Evolutionary conservation across 2,113 vertebrate species (phyloP), one percentile per base, ranked within the genome.

Genomic region (Addax nasomaculatus): DNA sequence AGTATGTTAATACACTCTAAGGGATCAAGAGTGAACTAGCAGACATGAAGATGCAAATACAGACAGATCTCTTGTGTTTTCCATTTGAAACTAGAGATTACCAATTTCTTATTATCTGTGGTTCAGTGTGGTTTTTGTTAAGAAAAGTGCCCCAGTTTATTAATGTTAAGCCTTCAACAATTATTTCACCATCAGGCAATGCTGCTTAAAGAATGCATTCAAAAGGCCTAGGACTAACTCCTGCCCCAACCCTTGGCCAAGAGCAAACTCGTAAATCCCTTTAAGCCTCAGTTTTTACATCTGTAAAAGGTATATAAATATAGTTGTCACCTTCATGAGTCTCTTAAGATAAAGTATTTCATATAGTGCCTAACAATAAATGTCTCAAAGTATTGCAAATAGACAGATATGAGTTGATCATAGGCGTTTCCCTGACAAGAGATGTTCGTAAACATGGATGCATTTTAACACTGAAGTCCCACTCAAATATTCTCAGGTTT

Each of bases 281-380:
- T 90, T 7, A 47, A 47, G 33, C 58, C 90, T 98, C 94, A 98
- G 93, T 97, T 90, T 98, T 96, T 64, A 95, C 79, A 97, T 97
- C 94, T 95, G 29, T 95, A 96, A 95, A 92, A 93, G 90, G 64
- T 89, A 93, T 80, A 88, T 97, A 95, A 96, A 95, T 57, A 49
- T 27, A 84, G 25, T 55, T 83, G 19, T 90, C 64, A 23, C 33
- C 7, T 55, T 58, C n/a, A 23, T 87, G 83, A 70, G 33, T 96
- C 79, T 79, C 39, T 91, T 96, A 95, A 98, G 53, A 97, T 97
- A 94, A 92, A 67, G 3, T 60, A 29, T 49, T 76, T 95, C 64
- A 62, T 25, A 8, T 13, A 83, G 5, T 78, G 15, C 17, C 47
- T 88, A 49, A 81, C 23, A 92, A 64, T 39, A 87, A 92, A 93